Conservation (phyloP, 2,113 vertebrate species). For the Brachyistius frenatus region DNA sequence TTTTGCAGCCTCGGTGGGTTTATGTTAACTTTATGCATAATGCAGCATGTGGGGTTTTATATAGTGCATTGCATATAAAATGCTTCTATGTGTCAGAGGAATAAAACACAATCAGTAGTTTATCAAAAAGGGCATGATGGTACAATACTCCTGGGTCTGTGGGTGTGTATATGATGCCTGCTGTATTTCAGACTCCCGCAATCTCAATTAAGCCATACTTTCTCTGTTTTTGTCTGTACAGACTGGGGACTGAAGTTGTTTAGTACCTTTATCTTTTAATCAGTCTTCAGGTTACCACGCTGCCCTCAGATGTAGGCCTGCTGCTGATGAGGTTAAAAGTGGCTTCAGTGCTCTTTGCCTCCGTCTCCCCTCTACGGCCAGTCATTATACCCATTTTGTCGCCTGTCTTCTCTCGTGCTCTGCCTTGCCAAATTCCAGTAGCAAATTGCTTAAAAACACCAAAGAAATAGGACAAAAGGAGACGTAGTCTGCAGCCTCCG, state of each 20-base stretch:
- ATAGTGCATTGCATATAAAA: slow-evolving; percentile 3
- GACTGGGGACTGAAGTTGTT: slow-evolving; percentile 22
- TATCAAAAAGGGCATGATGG: slow-evolving; percentile 28
- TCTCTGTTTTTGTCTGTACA: background rate
- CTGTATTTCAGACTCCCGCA: slow-evolving; percentile 31
- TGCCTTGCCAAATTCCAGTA: slow-evolving; percentile 31
- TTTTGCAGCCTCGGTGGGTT: slow-evolving; percentile 24
- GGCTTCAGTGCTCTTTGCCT: slow-evolving; percentile 39
- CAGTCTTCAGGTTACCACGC: slow-evolving; percentile 28
- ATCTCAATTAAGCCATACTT: background rate
- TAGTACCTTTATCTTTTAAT: slow-evolving; percentile 45
- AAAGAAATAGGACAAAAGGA: slow-evolving; percentile 58
- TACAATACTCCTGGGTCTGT: background rate
- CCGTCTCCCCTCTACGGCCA: slow-evolving; percentile 48
- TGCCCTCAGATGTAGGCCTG: slow-evolving; percentile 26
- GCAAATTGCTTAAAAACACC: slow-evolving; percentile 62
- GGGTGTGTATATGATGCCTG: slow-evolving; percentile 21
- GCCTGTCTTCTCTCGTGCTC: slow-evolving; percentile 66
- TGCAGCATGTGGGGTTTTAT: slow-evolving; percentile 25
- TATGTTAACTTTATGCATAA: slow-evolving; percentile 34
- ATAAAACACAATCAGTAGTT: slow-evolving; percentile 37
- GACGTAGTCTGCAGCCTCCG: slow-evolving; percentile 63
- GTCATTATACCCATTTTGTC: slow-evolving; percentile 80
- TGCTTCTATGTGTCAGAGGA: slow-evolving; percentile 7
- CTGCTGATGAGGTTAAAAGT: slow-evolving; percentile 58